Base-by-base conservation (phyloP, 2,797 vertebrate genomes). In the Protosalanx chinensis region DNA sequence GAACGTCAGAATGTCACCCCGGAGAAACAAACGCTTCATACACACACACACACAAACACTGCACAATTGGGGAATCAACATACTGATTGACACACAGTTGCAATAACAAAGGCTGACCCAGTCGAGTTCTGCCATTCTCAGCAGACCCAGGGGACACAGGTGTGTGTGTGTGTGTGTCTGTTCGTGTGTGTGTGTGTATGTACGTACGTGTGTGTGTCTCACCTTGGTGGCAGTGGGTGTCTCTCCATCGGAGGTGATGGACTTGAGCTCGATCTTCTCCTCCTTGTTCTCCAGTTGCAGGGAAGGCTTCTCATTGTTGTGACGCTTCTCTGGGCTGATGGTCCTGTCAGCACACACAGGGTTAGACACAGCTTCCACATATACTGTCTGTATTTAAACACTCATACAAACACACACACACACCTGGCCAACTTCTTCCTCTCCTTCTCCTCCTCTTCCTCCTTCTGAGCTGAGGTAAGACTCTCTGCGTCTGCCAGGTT, bases 391-490 rank as follows among this genome's bases (percentile, higher is more conserved):
- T 51, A 32, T 46, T 1, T 8, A 46, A 10, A 3, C 63, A 20
- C 63, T n/a, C 63, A 64, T 18, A n/a, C 33, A 64, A 33, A 10
- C 62, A 64, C 62, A 20, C 62, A 64, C 62, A 20, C 33, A 64
- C 63, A 41, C 98, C 98, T 96, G 83, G 97, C 97, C 53, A 98
- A 90, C 81, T 98, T 99, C 83, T 95, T 98, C 80, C 97, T 95
- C 87, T 98, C 97, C 77, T 98, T 99, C 88, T 98, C 97, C 81
- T 99, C 98, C 81, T 99, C 97, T 72, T 98, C 97, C 75, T 99
- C 97, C 85, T 98, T 99, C 84, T 99, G 98, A 70, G 98, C 98
- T 2, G 98, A 99, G 6, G 98, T 99, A 72, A 99, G 88, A 82
- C 97, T 98, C 87, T 99, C 97, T 0, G 98, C 98, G 64, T 99